Evolutionary conservation across 2,113 vertebrate genomes (phyloP).

Genomic region (Gambusia affinis): DNA sequence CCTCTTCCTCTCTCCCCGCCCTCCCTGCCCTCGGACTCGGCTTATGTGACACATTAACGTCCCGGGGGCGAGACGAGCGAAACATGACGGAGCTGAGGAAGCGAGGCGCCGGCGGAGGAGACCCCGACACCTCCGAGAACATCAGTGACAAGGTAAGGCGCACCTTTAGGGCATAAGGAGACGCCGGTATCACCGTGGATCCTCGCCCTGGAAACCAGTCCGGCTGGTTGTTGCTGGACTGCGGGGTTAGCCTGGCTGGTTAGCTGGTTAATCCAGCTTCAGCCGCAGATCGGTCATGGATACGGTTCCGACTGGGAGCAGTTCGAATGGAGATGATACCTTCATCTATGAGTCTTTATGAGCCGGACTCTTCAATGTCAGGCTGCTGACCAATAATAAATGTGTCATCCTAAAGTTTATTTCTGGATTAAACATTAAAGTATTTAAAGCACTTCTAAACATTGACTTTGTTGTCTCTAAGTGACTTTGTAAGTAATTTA

Average conservation of each 20-base stretch:
- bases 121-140: conserved; percentile 74
- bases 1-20: not conserved
- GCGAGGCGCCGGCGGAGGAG: conserved; percentile 72
- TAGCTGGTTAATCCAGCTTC: conserved; percentile 35
- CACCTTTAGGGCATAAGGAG: not conserved
- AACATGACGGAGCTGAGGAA: conserved; percentile 82
- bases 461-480: too few relatives aligned
- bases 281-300: not conserved
- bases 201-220: conserved; percentile 26
- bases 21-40: conserved; percentile 17
- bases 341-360: not conserved
- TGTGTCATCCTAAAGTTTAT: not conserved
- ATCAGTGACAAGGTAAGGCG: conserved; percentile 78
- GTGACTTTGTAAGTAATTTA: too few relatives aligned
- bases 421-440: not conserved
- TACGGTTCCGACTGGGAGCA: not conserved
- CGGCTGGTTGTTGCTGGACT: conserved; percentile 16
- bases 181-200: rapidly evolving
- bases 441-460: not conserved
- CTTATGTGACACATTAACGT: conserved; percentile 63
- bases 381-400: not conserved
- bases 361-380: not conserved
- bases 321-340: not conserved
- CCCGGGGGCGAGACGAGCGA: conserved; percentile 39
- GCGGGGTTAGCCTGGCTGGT: conserved; percentile 11